Base-by-base conservation (phyloP, 2,113 vertebrate genomes). In the Elachura formosa region DNA sequence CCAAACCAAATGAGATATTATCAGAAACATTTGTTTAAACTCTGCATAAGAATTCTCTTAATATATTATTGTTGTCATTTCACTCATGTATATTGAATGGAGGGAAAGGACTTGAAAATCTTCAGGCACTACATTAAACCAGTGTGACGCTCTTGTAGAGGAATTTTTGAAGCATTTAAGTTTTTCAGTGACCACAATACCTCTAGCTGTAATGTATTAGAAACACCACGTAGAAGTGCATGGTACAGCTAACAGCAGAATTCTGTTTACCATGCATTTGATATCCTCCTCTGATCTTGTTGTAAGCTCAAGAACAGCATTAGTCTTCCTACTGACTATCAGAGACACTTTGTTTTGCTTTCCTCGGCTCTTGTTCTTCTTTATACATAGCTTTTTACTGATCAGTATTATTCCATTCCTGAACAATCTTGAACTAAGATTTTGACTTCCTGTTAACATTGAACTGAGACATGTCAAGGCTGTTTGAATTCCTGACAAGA, bases 141-240 rank as follows among this genome's bases (percentile, higher is more conserved):
- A 28, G 14, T 48, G 38, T 6, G 3, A 22, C 3, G 54, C 12
- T 74, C 23, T 23, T 54, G 16, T 25, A 10, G 14, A 72, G 55
- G 25, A 79, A 12, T 74, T 52, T 61, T 68, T 62, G 11, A 40
- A 71, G 28, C 29, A 23, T 48, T 28, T 33, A 19, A 14, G 12
- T 78, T 84, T 22, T 78, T 80, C 38, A 22, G 0, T 61, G 36
- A 31, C 52, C 31, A 33, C 10, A 15, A 28, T 31, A 51, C 28
- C 45, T 87, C 24, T 34, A 4, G 26, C 25, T 79, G 40, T 58
- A 87, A 72, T 59, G 45, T 67, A 33, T 48, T 85, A 63, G 41
- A 63, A 82, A 38, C 8, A 28, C 40, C 17, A 2, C 1, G 4
- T 34, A 69, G 45, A 69, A 51, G 7, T n/a, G 36, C 0, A 0